phyloP scores from a whole-genome alignment of 2,797 vertebrate genomes.

The Perdix hodgsoniae region DNA sequence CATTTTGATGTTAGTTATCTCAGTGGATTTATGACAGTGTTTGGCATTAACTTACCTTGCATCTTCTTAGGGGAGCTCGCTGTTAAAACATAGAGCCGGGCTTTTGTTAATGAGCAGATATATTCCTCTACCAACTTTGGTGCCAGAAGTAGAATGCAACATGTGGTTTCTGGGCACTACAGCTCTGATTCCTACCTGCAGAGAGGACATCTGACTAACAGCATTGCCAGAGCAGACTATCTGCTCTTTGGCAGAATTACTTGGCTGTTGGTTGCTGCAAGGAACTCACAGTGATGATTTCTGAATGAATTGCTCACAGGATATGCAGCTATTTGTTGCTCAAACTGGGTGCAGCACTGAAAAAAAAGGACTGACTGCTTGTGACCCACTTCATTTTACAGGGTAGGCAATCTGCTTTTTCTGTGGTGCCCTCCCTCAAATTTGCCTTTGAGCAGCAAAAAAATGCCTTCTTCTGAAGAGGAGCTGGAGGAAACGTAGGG shows the following conservation, averaged over 20 bases:
- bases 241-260: not conserved
- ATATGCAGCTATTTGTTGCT: not conserved
- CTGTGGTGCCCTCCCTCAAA: not conserved
- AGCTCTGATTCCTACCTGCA: not conserved
- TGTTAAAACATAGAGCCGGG: not conserved
- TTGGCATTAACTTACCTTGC: not conserved
- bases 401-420: not conserved
- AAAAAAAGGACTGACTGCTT: accelerated
- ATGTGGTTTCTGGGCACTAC: not conserved
- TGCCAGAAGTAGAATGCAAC: not conserved
- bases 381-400: not conserved
- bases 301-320: not conserved
- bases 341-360: not conserved
- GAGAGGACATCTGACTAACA: not conserved
- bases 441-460: not conserved
- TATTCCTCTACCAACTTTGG: not conserved
- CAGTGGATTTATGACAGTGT: not conserved
- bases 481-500: not conserved
- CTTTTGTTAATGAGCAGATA: not conserved
- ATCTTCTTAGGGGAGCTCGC: not conserved
- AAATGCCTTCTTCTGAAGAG: not conserved
- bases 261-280: not conserved
- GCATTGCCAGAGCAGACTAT: not conserved
- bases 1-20: not conserved
- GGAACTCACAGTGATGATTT: not conserved